Conservation (phyloP, 2,888 invertebrate genomes). For the Argyra leucocephala region DNA sequence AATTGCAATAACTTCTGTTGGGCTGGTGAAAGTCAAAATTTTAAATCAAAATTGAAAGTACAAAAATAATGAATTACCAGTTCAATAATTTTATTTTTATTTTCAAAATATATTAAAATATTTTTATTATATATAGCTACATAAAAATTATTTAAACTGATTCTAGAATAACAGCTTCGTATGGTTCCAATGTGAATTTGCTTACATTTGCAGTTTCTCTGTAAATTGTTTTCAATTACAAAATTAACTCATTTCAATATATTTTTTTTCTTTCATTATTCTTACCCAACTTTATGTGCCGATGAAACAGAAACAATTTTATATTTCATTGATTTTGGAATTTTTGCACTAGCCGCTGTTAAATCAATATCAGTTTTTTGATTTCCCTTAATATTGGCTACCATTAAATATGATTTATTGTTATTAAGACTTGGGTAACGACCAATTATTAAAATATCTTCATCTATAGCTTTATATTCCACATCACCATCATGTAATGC, state of each 20-base stretch:
- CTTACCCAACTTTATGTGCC: background rate
- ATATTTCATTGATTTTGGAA: background rate
- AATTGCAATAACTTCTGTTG: no score
- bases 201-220: background rate
- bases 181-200: background rate
- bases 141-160: background rate
- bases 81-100: no score
- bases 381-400: conserved; percentile 30
- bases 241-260: no score
- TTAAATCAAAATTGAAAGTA: no score
- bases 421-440: conserved; percentile 22
- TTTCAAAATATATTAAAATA: no score
- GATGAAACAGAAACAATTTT: conserved; percentile 7
- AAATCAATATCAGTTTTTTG: background rate
- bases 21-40: no score
- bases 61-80: no score
- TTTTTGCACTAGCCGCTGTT: background rate
- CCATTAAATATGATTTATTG: conserved; percentile 25
- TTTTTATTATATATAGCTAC: no score
- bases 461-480: conserved; percentile 31
- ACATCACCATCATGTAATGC: conserved; percentile 31
- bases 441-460: conserved; percentile 32
- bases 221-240: background rate
- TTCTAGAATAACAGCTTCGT: background rate
- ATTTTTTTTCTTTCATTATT: no score